Evolutionary conservation across 2,797 vertebrate genomes (phyloP), one percentile per base, ranked within the genome.

Genomic region (Myotis myotis): DNA sequence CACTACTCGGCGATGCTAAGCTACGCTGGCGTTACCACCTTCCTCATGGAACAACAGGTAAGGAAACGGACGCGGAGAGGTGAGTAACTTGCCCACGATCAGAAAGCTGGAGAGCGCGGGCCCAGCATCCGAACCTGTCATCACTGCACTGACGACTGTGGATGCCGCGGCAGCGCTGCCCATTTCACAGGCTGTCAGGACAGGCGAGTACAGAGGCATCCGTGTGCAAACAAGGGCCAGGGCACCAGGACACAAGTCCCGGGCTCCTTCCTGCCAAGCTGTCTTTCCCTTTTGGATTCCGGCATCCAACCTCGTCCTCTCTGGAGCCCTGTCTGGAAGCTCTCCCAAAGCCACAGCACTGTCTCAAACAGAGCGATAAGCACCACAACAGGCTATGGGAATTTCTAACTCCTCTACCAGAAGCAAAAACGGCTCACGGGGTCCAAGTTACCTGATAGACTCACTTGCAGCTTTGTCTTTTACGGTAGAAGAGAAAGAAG

Each of bases 391-490:
- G 89, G 68, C 30, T 74, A 17, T 0, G 53, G 20, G 74, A 38
- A 23, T 68, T 62, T 23, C 49, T 33, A 91, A 72, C 25, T 79
- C n/a, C 44, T 82, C 82, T n/a, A 60, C 57, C 36, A 47, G 87
- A 60, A 84, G 17, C 75, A 51, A 16, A 19, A 41, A 78, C 12
- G 1, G n/a, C 60, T 76, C 60, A 22, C 0, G 13, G 51, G 49
- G 51, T 91, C 55, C 68, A 47, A 90, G n/a, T 93, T 98, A 99
- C 99, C 99, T 99, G 98, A 99, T 99, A 89, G 99, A 98, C 97
- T 99, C 99, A 97, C 99, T 99, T 92, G 99, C 99, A 97, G 99
- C 99, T 99, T 99, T 99, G 98, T 99, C 99, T 98, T 99, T 99
- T 89, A 99, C 99, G 33, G 99, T 99, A 80, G 99, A 99, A 74